Conservation (phyloP, 1,140 invertebrate species). For the Stratiolaelaps scimitus region DNA sequence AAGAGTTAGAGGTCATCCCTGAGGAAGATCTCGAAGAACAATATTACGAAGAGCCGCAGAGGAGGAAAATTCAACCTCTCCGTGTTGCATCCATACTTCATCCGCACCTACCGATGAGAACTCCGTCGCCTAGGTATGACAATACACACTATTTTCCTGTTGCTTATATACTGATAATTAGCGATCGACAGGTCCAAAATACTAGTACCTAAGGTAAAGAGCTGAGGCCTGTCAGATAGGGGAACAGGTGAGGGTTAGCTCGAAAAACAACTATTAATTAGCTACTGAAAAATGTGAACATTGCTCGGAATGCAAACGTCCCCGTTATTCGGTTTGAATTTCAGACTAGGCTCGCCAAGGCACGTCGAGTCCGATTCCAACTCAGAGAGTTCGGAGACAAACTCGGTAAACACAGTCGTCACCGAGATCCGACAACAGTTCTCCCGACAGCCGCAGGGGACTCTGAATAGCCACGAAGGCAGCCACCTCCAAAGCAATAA, state of each 20-base stretch:
- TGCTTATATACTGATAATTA: too few relatives aligned
- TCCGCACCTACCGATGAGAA: not conserved
- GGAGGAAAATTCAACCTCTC: constrained; percentile 13
- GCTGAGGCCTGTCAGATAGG: too few relatives aligned
- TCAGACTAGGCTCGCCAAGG: constrained; percentile 4
- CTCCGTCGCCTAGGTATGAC: not conserved
- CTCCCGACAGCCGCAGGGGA: not conserved
- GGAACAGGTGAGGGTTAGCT: too few relatives aligned
- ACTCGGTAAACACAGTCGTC: constrained; percentile 19
- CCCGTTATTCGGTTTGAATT: not conserved
- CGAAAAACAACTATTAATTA: too few relatives aligned
- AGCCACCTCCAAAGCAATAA: too few relatives aligned
- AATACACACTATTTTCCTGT: too few relatives aligned
- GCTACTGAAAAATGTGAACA: not conserved
- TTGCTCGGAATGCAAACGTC: not conserved
- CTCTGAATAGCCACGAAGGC: not conserved
- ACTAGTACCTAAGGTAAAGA: too few relatives aligned
- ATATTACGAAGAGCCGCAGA: constrained; percentile 31
- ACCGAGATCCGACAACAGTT: constrained; percentile 17
- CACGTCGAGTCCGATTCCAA: not conserved
- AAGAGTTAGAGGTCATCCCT: constrained; percentile 36
- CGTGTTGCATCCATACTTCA: not conserved
- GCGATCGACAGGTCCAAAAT: too few relatives aligned
- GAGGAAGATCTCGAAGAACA: constrained; percentile 35
- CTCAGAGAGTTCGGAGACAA: constrained; percentile 13